Percentiles rank a stretch among this genome's conserved stretches.
phyloP scores from a whole-genome alignment of 2,888 invertebrate species.

The Sphaeridia pumilis region DNA sequence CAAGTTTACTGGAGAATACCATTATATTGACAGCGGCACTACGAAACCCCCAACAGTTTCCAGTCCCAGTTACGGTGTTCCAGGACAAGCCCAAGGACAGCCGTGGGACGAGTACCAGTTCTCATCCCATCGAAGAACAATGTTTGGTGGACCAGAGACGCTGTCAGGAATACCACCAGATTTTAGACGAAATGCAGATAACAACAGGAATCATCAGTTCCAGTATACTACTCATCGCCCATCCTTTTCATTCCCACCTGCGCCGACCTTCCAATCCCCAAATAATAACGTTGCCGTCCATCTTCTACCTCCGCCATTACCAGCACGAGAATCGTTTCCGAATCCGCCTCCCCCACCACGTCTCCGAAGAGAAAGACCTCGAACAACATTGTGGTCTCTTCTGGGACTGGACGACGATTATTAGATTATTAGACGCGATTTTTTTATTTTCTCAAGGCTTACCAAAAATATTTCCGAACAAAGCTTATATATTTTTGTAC shows the following conservation, averaged over 20 bases:
- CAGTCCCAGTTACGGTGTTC: background rate
- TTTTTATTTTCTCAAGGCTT: too few relatives aligned
- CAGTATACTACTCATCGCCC: background rate
- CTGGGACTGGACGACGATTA: too few relatives aligned
- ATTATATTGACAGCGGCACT: background rate
- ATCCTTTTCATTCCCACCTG: background rate
- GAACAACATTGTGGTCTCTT: background rate
- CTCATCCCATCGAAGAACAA: background rate
- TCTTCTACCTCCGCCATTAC: background rate
- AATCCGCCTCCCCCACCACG: background rate
- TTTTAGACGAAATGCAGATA: too few relatives aligned
- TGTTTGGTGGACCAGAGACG: background rate
- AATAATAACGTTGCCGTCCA: background rate
- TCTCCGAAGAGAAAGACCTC: background rate
- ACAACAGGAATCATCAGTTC: too few relatives aligned
- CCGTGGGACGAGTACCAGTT: background rate
- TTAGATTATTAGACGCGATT: too few relatives aligned
- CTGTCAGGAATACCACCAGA: background rate
- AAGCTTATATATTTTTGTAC: too few relatives aligned
- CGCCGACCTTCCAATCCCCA: background rate
- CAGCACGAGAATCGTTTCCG: background rate
- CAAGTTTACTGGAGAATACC: background rate
- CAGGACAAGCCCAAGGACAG: background rate
- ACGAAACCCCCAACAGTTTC: background rate
- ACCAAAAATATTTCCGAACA: too few relatives aligned